Conservation (phyloP, 2,113 vertebrate genomes). For the Coracopsis vasa region DNA sequence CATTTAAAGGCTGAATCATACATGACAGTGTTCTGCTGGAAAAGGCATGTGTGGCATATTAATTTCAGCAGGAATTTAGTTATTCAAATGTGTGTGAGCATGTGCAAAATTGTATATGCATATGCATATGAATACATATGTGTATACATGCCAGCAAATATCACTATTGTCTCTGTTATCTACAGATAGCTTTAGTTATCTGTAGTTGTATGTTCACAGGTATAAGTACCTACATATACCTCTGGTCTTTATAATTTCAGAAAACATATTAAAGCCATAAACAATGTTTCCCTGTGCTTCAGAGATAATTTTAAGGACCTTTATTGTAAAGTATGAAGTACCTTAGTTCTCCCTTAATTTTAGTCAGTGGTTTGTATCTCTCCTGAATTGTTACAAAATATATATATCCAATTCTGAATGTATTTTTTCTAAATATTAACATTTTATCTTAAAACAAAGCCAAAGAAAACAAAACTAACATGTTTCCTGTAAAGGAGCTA, state of each 20-base stretch:
- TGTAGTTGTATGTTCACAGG: background rate
- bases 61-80: background rate
- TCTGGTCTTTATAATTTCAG: background rate
- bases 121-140: background rate
- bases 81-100: background rate
- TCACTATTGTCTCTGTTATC: background rate
- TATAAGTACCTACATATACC: background rate
- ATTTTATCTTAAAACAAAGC: background rate
- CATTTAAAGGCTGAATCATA: background rate
- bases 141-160: background rate
- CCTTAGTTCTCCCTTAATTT: background rate
- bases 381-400: background rate
- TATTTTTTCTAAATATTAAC: background rate
- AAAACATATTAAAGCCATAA: background rate
- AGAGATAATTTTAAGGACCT: background rate
- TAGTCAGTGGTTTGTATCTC: background rate
- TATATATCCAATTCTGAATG: background rate
- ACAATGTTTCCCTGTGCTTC: background rate
- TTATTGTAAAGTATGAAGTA: background rate
- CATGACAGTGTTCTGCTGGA: background rate
- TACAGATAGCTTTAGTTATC: background rate
- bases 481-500: background rate
- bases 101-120: background rate
- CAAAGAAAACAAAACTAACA: background rate
- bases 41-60: background rate